These are phyloP conservation scores for Drosophila ogumai DNA, from an alignment of 1,140 invertebrate species.

Conservation along the genomic window DNA sequence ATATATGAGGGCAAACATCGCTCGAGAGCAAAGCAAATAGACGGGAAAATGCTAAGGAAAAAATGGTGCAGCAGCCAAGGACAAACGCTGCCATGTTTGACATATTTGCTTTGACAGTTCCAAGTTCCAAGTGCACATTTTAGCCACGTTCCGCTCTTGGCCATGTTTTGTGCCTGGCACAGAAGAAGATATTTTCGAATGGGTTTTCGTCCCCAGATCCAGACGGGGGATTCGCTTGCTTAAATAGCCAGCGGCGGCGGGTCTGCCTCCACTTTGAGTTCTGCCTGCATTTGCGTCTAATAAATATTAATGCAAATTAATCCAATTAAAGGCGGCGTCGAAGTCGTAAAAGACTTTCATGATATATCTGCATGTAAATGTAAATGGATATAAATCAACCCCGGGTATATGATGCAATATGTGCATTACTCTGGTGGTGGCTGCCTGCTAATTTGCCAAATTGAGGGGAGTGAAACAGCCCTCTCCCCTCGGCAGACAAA, in stretches of 20 bases:
- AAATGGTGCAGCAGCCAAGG: slow-evolving; percentile 70
- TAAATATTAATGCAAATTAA: slow-evolving; percentile 84
- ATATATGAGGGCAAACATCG: slow-evolving; percentile 71
- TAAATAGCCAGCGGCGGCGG: slow-evolving; percentile 70
- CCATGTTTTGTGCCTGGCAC: slow-evolving; percentile 59
- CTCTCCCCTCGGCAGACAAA: slow-evolving; percentile 34
- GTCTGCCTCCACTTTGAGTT: slow-evolving; percentile 14
- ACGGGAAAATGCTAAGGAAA: slow-evolving; percentile 58
- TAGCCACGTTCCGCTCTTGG: slow-evolving; percentile 72
- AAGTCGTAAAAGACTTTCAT: slow-evolving; percentile 79
- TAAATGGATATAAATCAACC: slow-evolving; percentile 41
- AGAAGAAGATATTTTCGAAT: slow-evolving; percentile 44
- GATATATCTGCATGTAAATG: slow-evolving; percentile 44
- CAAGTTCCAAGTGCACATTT: slow-evolving; percentile 82
- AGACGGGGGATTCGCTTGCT: slow-evolving; percentile 40
- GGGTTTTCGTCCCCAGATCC: slow-evolving; percentile 30
- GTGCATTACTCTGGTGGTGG: slow-evolving; percentile 58
- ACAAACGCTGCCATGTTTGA: slow-evolving; percentile 75
- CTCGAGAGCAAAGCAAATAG: slow-evolving; percentile 80
- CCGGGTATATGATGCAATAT: slow-evolving; percentile 51
- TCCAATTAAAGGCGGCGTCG: slow-evolving; percentile 78
- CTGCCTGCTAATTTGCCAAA: slow-evolving; percentile 72
- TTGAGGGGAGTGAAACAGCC: slow-evolving; percentile 50
- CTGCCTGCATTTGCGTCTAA: slow-evolving; percentile 74
- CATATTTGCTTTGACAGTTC: slow-evolving; percentile 83